These are phyloP conservation scores for Taenioides sp. DNA, from an alignment of 2,797 vertebrate genomes.

Conservation along the genomic window DNA sequence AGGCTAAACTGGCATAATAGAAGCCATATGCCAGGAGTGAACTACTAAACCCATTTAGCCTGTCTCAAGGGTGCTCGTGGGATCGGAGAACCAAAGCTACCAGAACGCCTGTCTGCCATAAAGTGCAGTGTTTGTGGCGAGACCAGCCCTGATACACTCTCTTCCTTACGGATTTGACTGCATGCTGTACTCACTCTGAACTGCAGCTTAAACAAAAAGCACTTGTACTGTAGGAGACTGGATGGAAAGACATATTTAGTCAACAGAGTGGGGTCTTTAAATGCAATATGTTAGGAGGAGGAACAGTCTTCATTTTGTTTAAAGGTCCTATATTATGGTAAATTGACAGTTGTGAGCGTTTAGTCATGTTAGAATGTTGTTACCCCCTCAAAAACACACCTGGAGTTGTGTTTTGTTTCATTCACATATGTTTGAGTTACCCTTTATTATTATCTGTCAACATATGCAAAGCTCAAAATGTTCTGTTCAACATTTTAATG, in stretches of 20 bases:
- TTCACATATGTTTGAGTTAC: too few relatives aligned
- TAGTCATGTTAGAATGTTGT: too few relatives aligned
- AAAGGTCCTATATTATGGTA: too few relatives aligned
- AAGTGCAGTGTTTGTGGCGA: conserved; percentile 36
- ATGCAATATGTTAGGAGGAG: conserved; percentile 37
- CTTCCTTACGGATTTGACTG: conserved; percentile 55
- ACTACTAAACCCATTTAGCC: conserved; percentile 53
- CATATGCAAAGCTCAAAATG: too few relatives aligned
- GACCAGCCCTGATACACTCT: conserved; percentile 40
- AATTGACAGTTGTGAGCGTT: too few relatives aligned
- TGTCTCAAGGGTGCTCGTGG: conserved; percentile 64
- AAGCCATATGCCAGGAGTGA: conserved; percentile 48
- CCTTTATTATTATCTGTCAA: too few relatives aligned
- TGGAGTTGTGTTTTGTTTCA: too few relatives aligned
- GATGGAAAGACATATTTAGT: conserved; percentile 46
- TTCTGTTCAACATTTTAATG: too few relatives aligned
- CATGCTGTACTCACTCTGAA: conserved; percentile 43
- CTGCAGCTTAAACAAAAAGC: conserved; percentile 40
- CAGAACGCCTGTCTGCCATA: conserved; percentile 39
- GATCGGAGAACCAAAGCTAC: conserved; percentile 63
- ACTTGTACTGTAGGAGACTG: conserved; percentile 31
- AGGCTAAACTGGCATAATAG: conserved; percentile 56
- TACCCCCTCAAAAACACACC: too few relatives aligned
- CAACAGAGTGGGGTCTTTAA: conserved; percentile 42
- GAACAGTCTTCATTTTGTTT: conserved; percentile 38